Evolutionary conservation across 2,797 vertebrate genomes (phyloP).

Genomic region (Melanotaenia maccullochi): DNA sequence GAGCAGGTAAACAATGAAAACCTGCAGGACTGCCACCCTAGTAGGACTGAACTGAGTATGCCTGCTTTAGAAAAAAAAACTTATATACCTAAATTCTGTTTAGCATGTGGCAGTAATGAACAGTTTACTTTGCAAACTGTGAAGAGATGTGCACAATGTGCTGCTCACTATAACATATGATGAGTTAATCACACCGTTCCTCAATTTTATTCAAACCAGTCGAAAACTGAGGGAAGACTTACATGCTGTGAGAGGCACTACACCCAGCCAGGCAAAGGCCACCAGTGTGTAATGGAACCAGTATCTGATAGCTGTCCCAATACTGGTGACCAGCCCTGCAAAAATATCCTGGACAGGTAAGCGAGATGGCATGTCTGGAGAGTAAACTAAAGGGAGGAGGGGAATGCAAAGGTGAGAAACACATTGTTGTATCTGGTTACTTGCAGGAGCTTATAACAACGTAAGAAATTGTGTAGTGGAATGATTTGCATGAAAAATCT

Average conservation of each 20-base stretch:
- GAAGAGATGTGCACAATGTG: background rate
- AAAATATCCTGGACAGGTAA: constrained; percentile 97
- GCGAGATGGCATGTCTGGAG: constrained; percentile 97
- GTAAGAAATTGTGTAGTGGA: background rate
- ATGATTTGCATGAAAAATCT: background rate
- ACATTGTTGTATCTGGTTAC: background rate
- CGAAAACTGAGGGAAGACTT: constrained; percentile 67
- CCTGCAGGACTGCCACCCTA: too few relatives aligned
- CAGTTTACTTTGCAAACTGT: too few relatives aligned
- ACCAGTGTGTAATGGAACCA: constrained; percentile 99
- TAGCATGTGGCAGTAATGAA: background rate
- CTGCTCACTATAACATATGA: background rate
- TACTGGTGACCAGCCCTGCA: constrained; percentile 95
- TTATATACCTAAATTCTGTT: too few relatives aligned
- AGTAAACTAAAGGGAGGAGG: constrained; percentile 87
- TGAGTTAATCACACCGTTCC: too few relatives aligned
- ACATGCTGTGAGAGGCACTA: constrained; percentile 98
- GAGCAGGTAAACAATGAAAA: too few relatives aligned
- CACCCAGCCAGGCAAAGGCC: constrained; percentile 97
- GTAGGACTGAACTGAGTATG: too few relatives aligned
- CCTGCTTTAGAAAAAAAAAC: too few relatives aligned
- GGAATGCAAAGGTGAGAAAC: background rate
- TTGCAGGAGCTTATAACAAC: background rate
- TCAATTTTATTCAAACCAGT: too few relatives aligned
- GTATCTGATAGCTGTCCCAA: constrained; percentile 97